These are phyloP conservation scores for Upupa epops DNA, from an alignment of 2,113 vertebrate species.

Conservation along the genomic window DNA sequence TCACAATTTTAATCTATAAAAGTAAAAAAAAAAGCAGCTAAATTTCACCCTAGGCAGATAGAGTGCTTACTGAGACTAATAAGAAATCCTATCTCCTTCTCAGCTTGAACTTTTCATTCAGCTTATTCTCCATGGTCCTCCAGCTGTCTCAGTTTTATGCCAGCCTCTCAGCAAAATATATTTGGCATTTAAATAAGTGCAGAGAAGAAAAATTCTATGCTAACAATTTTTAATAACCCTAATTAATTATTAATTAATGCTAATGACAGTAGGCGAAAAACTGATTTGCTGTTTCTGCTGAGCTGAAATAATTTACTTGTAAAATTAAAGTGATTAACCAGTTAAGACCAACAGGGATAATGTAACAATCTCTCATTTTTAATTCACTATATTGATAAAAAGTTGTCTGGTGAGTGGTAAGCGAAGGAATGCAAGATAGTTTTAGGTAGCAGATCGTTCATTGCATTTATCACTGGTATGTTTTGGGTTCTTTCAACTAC, in stretches of 20 bases:
- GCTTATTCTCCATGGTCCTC: not conserved
- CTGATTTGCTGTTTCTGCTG: slow-evolving; percentile 17
- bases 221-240: slow-evolving; percentile 21
- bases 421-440: not conserved
- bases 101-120: slow-evolving; percentile 37
- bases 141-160: not conserved
- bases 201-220: not conserved
- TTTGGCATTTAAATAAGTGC: not conserved
- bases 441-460: not conserved
- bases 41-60: not conserved
- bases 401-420: not conserved
- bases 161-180: slow-evolving; percentile 21
- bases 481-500: not conserved
- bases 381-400: not conserved
- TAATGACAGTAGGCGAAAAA: slow-evolving; percentile 36
- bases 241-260: slow-evolving; percentile 22
- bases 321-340: slow-evolving; percentile 18
- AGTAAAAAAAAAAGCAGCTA: slow-evolving; percentile 11
- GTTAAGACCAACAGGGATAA: not conserved
- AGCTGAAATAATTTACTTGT: slow-evolving; percentile 30
- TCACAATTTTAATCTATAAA: slow-evolving; percentile 23
- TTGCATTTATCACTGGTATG: not conserved
- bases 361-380: slow-evolving; percentile 10
- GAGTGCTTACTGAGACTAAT: slow-evolving; percentile 2
- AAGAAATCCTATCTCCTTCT: slow-evolving; percentile 25